These are phyloP conservation scores for Oceanodroma leucorhoa DNA, from an alignment of 2,797 vertebrate species.

Conservation along the genomic window DNA sequence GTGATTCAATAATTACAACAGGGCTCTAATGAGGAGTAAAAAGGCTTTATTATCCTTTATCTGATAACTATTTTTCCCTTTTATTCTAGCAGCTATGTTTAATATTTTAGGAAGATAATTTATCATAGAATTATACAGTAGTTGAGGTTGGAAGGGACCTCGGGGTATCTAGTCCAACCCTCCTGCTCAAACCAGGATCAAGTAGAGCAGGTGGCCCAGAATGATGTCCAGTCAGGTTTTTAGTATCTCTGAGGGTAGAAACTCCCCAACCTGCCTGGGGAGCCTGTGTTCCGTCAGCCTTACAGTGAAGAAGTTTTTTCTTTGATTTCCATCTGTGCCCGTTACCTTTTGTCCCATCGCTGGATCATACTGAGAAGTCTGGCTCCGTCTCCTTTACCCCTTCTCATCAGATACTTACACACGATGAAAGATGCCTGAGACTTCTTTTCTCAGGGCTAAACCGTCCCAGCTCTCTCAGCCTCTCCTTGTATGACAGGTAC, in stretches of 20 bases:
- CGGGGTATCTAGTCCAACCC: neutral
- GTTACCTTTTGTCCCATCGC: neutral
- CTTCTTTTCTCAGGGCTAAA: neutral
- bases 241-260: neutral
- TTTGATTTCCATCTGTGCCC: neutral
- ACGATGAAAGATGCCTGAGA: neutral
- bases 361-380: neutral
- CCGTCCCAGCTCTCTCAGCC: neutral
- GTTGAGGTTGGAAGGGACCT: neutral
- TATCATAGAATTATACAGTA: neutral
- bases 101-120: neutral
- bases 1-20: slow-evolving; percentile 58
- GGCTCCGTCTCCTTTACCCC: neutral
- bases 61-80: slow-evolving; percentile 73
- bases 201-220: neutral
- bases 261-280: neutral
- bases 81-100: slow-evolving; percentile 54
- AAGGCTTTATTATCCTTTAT: neutral
- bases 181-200: neutral
- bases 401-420: neutral
- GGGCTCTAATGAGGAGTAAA: slow-evolving; percentile 69
- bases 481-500: neutral
- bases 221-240: neutral
- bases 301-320: neutral
- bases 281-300: neutral